Evolutionary conservation across 2,113 vertebrate genomes (phyloP).

Genomic region (Leptobrachium ailaonicum): DNA sequence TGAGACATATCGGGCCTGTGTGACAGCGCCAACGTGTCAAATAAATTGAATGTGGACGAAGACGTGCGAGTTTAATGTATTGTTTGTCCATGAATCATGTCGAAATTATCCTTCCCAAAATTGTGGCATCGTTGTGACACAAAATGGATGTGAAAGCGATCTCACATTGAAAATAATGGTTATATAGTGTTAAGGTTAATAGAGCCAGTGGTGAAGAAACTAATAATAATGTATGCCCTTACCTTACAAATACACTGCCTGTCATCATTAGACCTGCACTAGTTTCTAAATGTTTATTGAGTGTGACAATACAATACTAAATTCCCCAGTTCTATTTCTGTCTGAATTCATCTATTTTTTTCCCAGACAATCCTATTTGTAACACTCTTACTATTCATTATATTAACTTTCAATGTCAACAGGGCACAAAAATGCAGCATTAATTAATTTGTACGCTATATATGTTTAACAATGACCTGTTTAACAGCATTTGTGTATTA

Average conservation of each 20-base stretch:
- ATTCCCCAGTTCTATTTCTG: slow-evolving; percentile 2
- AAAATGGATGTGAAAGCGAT: slow-evolving; percentile 19
- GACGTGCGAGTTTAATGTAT: not conserved
- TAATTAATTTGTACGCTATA: not conserved
- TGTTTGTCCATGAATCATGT: slow-evolving; percentile 15
- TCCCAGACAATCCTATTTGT: slow-evolving; percentile 4
- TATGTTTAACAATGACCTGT: no score
- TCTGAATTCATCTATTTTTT: slow-evolving; percentile 6
- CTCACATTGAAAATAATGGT: slow-evolving; percentile 28
- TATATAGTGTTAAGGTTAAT: slow-evolving; percentile 31
- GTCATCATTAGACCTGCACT: slow-evolving; percentile 28
- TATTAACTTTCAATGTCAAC: slow-evolving; percentile 5
- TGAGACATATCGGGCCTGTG: not conserved
- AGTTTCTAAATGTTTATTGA: slow-evolving; percentile 30
- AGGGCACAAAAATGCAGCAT: not conserved
- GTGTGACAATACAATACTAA: slow-evolving; percentile 27
- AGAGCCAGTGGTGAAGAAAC: slow-evolving; percentile 17
- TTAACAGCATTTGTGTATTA: no score
- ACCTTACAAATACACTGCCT: slow-evolving; percentile 13
- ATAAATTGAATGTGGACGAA: not conserved
- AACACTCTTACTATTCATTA: not conserved
- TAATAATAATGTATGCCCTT: slow-evolving; percentile 24
- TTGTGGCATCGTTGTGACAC: not conserved
- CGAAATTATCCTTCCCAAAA: slow-evolving; percentile 4
- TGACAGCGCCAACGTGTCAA: not conserved